Evolutionary conservation across 2,797 vertebrate species (phyloP).

Genomic region (Pipistrellus kuhlii): DNA sequence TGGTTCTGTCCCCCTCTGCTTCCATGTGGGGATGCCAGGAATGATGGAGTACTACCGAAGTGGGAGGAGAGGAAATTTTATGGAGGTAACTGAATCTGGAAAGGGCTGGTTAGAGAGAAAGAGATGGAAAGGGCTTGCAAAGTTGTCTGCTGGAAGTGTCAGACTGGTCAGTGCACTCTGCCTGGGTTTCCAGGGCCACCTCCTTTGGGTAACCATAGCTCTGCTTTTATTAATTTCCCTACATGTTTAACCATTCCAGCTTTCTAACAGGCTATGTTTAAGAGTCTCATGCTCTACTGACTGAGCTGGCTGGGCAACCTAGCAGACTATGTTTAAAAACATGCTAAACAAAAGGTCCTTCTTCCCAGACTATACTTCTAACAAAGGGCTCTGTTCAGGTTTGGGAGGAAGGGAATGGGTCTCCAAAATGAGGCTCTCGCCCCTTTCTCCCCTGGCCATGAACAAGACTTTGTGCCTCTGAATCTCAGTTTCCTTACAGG

Average conservation of each 20-base stretch:
- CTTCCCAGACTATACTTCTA: background rate
- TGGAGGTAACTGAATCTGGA: no score
- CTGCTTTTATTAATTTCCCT: background rate
- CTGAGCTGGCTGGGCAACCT: background rate
- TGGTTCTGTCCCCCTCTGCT: fast-evolving
- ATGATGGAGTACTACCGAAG: background rate
- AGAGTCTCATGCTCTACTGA: no score
- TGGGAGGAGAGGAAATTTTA: background rate
- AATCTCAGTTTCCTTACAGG: background rate
- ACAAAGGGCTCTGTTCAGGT: background rate
- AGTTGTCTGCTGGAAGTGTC: background rate
- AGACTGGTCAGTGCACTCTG: fast-evolving
- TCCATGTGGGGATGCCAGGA: background rate
- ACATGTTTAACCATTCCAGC: background rate
- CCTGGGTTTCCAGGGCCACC: background rate
- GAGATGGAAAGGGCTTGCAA: background rate
- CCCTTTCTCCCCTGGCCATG: background rate
- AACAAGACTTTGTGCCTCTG: background rate
- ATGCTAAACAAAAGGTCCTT: background rate
- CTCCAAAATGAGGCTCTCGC: background rate
- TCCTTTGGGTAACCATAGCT: background rate
- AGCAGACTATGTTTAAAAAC: background rate
- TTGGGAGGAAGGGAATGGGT: background rate
- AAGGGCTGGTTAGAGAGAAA: background rate
- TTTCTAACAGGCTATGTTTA: background rate